Conservation (phyloP, 2,113 vertebrate genomes). For the cattle (Bos taurus) region DNA sequence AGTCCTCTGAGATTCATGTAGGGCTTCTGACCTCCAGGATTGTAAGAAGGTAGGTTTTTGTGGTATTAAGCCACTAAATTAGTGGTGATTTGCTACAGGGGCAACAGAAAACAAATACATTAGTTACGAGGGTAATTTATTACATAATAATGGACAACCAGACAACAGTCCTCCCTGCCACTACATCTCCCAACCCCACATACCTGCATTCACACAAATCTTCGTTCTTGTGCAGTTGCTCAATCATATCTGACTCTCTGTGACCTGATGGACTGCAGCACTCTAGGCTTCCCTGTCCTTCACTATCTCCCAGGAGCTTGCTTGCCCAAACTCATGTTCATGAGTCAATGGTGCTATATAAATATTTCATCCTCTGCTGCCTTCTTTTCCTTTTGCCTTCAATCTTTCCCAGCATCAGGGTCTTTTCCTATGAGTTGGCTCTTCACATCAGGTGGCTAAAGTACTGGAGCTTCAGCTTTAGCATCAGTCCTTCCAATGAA, state of each 20-base stretch:
- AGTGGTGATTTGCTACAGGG: background rate
- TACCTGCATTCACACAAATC: background rate
- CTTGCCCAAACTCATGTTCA: background rate
- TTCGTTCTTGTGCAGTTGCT: background rate
- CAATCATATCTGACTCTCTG: background rate
- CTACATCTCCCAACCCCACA: background rate
- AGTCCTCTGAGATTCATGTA: background rate
- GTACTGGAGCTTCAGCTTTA: background rate
- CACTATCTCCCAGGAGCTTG: background rate
- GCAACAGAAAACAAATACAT: background rate
- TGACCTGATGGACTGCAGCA: background rate
- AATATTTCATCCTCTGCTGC: background rate
- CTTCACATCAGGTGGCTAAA: background rate
- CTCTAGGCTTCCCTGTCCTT: background rate
- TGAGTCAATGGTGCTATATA: background rate
- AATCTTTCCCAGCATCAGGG: background rate
- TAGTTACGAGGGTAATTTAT: background rate
- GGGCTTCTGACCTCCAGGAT: background rate
- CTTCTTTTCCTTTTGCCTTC: background rate
- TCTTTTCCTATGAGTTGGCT: background rate
- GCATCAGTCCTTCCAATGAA: background rate
- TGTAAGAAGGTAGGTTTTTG: background rate
- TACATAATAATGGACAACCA: background rate
- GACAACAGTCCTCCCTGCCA: background rate
- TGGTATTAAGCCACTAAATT: background rate